These are phyloP conservation scores for Ploceus nigricollis DNA, from an alignment of 2,113 vertebrate species.

Conservation along the genomic window DNA sequence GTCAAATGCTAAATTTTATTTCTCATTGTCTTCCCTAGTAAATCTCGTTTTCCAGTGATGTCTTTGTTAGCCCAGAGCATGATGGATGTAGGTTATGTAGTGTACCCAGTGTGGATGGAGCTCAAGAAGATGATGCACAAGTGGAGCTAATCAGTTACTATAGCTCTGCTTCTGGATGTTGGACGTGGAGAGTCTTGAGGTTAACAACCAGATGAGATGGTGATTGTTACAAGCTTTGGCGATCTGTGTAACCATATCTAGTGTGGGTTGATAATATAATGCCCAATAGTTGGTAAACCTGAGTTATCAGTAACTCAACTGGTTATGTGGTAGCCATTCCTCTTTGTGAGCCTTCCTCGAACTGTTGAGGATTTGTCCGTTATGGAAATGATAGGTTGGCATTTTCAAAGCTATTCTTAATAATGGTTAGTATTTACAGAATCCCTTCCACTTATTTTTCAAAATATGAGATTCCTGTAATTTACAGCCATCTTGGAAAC, in stretches of 20 bases:
- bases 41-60: background rate
- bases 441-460: background rate
- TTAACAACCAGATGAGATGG: background rate
- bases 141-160: background rate
- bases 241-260: background rate
- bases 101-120: background rate
- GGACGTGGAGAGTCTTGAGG: background rate
- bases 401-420: background rate
- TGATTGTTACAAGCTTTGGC: background rate
- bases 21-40: background rate
- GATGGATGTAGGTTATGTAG: background rate
- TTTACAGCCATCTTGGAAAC: background rate
- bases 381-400: background rate
- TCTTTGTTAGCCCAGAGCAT: background rate
- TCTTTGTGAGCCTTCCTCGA: background rate
- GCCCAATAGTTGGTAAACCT: background rate
- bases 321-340: background rate
- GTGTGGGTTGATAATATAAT: background rate
- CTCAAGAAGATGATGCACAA: background rate
- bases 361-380: background rate
- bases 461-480: background rate
- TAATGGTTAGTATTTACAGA: background rate
- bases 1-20: background rate
- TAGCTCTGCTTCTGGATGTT: background rate
- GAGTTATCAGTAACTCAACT: background rate